Evolutionary conservation across 2,797 vertebrate genomes (phyloP).

Genomic region (Myioborus miniatus): DNA sequence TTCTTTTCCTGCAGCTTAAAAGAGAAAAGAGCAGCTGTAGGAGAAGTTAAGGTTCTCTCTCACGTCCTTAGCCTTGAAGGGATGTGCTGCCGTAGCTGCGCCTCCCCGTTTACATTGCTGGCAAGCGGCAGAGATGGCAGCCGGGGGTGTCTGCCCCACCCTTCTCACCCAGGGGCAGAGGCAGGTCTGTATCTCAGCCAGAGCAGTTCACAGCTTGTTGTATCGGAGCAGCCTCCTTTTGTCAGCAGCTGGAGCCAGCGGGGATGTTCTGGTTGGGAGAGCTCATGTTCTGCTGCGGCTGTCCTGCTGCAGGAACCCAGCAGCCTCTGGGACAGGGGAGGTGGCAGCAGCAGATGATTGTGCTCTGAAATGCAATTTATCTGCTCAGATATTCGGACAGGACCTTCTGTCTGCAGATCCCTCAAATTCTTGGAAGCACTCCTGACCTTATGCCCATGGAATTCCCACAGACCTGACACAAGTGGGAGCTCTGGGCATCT

Average conservation of each 20-base stretch:
- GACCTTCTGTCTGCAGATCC: not conserved
- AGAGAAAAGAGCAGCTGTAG: not conserved
- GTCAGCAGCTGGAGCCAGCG: not conserved
- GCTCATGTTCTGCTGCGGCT: not conserved
- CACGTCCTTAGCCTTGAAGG: not conserved
- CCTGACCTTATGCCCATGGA: not conserved
- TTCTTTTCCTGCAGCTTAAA: not conserved
- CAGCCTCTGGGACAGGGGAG: not conserved
- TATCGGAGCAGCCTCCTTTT: not conserved
- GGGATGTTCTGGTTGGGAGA: not conserved
- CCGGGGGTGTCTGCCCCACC: accelerated
- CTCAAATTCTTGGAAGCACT: accelerated
- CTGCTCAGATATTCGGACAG: not conserved
- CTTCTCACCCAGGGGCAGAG: not conserved
- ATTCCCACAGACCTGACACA: not conserved
- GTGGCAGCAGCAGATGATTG: not conserved
- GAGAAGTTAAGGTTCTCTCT: not conserved
- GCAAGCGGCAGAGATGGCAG: accelerated
- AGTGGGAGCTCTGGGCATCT: not conserved
- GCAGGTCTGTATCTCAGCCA: not conserved
- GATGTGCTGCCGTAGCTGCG: not conserved
- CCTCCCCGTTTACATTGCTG: not conserved
- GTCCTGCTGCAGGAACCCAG: not conserved
- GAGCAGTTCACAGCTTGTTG: not conserved
- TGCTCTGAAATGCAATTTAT: not conserved